Base-by-base conservation (phyloP, 1,140 invertebrate genomes). In the Atta colombica region DNA sequence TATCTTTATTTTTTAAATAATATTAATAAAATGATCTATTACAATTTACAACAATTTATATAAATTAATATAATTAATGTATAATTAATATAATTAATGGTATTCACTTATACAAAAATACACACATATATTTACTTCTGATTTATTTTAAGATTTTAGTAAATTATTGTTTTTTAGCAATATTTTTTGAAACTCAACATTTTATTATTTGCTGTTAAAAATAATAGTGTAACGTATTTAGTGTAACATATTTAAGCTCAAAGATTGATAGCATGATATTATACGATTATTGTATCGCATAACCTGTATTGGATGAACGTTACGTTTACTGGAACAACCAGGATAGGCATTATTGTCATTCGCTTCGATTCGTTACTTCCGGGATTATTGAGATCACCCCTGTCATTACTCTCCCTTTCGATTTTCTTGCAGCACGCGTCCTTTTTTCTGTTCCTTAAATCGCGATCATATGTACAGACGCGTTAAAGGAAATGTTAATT, bases 371-470 rank as follows among this genome's bases (percentile, higher is more conserved):
- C 21, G 7, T 77, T 14, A 77, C 55, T 78, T 87, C 49, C 61
- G 28, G 51, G 58, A 89, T 55, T 45, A 18, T 35, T 8, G 45
- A 35, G 49, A 45, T 69, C 49, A 18, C 18, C 25, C 16, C 25
- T 39, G 51, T 58, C 51, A 31, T 5, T 28, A 31, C 6, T 49
- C 18, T 49, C 0, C 28, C 61, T 49, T 84, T 58, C 35, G 28
- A 18, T 51, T 28, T 72, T 84, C 8, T 74, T 31, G 21, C 71
- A 39, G 53, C 78, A 21, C 14, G 21, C 55, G 53, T 21, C 31
- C 61, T 58, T 8, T 78, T 84, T 61, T 75, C 68, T 68, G 71
- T 87, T 55, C 21, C 25, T 39, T n/a, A 68, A 89, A 89, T 63
- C 49, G 16, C 55, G 61, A 53, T 77, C 71, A 31, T 16, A 31